Evolutionary conservation across 2,797 vertebrate species (phyloP), one percentile per base, ranked within the genome.

Genomic region (Anguilla obscura): DNA sequence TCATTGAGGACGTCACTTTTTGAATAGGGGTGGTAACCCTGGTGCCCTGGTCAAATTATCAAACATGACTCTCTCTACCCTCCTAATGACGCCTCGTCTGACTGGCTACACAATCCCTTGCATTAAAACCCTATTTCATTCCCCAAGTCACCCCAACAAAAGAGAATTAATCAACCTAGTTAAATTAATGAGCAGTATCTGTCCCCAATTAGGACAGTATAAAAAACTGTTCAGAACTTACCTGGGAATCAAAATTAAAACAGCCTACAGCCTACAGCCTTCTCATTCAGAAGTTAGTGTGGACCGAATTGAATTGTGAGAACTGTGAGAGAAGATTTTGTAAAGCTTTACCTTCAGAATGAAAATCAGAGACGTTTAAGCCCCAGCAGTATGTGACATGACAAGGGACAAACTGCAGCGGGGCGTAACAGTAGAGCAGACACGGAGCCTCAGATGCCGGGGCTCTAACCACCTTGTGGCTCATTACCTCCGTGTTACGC

Each of bases 331-430:
- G 40, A 14, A 10, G 6, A 4, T 50, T 50, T 50, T 48, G 45
- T 82, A n/a, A 82, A 10, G 40, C 24, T n/a, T n/a, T n/a, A 14
- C 21, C 9, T n/a, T 8, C 8, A 82, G 79, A 50, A 82, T 82
- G 79, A n/a, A 82, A 82, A n/a, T 50, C 79, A n/a, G 33, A 82
- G 76, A 45, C 21, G 24, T 82, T 82, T 82, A 82, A 50, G 45
- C 18, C 79, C 45, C n/a, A 82, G 50, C 45, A n/a, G 79, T 6
- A 45, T 82, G 79, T 82, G 79, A 82, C 79, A 82, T n/a, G 79
- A 82, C 79, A 50, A 50, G 79, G 45, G 45, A 48, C 40, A 82
- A 82, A 82, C 50, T n/a, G 79, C 79, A 50, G 45, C 1, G 8
- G 40, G 79, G 45, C 21, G 45, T 82, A 45, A 82, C 79, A n/a